These are phyloP conservation scores for Patella pellucida DNA, from an alignment of 2,888 invertebrate genomes.

Conservation along the genomic window DNA sequence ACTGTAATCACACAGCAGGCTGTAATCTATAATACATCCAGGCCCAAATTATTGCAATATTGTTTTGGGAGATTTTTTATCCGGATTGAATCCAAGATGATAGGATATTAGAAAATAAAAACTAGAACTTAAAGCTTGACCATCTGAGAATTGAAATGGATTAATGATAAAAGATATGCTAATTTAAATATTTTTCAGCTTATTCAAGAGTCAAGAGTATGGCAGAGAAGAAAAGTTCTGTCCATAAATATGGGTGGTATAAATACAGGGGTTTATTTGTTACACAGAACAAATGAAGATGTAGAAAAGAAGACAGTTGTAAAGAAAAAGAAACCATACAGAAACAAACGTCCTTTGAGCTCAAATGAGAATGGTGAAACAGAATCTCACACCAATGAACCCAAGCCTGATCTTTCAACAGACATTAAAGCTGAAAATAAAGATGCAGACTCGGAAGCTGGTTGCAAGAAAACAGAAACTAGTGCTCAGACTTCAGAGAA, in stretches of 20 bases:
- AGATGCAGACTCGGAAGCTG: background rate
- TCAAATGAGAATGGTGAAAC: background rate
- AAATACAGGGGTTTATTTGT: conserved; percentile 53
- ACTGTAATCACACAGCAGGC: no score
- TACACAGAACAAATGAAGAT: conserved; percentile 39
- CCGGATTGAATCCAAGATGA: no score
- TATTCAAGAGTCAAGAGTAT: conserved; percentile 42
- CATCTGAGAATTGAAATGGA: no score
- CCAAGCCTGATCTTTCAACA: background rate
- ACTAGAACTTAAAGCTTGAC: no score
- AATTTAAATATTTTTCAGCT: conserved; percentile 34
- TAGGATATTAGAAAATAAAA: no score
- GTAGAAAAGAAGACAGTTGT: background rate
- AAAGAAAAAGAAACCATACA: background rate
- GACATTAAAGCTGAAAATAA: background rate
- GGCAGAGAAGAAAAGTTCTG: conserved; percentile 48
- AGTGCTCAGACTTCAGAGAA: background rate
- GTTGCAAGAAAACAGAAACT: background rate
- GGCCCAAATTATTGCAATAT: no score
- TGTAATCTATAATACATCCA: no score
- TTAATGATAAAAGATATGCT: no score
- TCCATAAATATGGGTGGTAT: conserved; percentile 60
- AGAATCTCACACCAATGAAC: background rate
- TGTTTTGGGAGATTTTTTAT: no score
- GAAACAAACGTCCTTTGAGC: background rate